Evolutionary conservation across 2,888 invertebrate genomes (phyloP).

Genomic region (Sesia apiformis): DNA sequence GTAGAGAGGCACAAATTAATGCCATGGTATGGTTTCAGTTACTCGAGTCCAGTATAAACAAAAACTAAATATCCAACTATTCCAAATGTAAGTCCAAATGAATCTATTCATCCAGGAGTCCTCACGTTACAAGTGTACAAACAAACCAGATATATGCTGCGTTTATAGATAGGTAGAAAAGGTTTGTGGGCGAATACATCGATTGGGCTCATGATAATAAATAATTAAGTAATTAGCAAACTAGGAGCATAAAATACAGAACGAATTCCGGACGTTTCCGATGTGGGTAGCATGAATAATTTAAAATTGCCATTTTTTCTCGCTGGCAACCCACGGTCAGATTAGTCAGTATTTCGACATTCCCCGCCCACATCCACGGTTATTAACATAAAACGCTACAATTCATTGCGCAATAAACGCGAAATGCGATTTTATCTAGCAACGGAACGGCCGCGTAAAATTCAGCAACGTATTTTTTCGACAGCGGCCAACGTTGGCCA

Average conservation of each 20-base stretch:
- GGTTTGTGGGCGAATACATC: constrained; percentile 36
- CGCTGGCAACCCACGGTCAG: constrained; percentile 58
- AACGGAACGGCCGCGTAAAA: constrained; percentile 37
- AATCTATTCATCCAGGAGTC: too few relatives aligned
- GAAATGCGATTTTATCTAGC: constrained; percentile 67
- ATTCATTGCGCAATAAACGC: constrained; percentile 69
- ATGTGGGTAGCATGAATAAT: constrained; percentile 69
- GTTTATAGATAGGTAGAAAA: constrained; percentile 2
- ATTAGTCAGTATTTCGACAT: constrained; percentile 74
- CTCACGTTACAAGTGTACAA: too few relatives aligned
- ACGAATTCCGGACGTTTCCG: constrained; percentile 38
- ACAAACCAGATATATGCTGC: too few relatives aligned
- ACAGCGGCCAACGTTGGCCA: constrained; percentile 5
- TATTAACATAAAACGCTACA: constrained; percentile 71
- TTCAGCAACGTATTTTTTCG: constrained; percentile 26
- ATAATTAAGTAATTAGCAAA: constrained; percentile 66
- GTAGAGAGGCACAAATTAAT: too few relatives aligned
- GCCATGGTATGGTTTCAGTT: too few relatives aligned
- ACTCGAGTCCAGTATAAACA: too few relatives aligned
- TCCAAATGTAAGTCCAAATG: too few relatives aligned
- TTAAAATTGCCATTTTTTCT: constrained; percentile 70
- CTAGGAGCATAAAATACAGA: constrained; percentile 53
- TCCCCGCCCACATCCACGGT: constrained; percentile 50
- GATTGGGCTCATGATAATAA: constrained; percentile 27
- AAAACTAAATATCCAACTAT: too few relatives aligned